A percentile compares a stretch with the other conserved stretches of the same genome.
Evolutionary conservation across 2,797 vertebrate species (phyloP).

Genomic region (Yasuhikotakia modesta): DNA sequence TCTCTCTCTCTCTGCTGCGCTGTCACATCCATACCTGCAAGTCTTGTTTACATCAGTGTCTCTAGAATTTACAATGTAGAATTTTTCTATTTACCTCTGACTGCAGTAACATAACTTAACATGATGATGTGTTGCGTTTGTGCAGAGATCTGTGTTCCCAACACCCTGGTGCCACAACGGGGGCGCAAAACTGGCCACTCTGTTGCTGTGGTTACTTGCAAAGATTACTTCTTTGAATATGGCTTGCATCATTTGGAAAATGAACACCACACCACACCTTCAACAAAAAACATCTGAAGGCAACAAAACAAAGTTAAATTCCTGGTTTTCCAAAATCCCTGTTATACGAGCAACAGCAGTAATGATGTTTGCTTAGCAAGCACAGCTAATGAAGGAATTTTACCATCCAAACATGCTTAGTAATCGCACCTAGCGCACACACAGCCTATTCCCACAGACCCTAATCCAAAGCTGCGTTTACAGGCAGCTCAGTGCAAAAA

Average conservation of each 20-base stretch:
- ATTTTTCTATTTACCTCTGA: too few relatives aligned
- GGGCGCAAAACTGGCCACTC: too few relatives aligned
- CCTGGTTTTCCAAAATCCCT: background rate
- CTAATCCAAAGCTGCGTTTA: slow-evolving; percentile 80
- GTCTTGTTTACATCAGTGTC: too few relatives aligned
- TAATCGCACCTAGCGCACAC: slow-evolving; percentile 66
- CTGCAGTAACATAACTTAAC: too few relatives aligned
- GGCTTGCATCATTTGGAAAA: background rate
- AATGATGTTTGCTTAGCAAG: background rate
- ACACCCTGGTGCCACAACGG: too few relatives aligned
- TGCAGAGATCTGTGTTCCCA: too few relatives aligned
- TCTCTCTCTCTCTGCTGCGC: too few relatives aligned
- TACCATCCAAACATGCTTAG: slow-evolving; percentile 62
- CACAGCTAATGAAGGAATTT: slow-evolving; percentile 72
- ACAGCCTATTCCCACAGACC: slow-evolving; percentile 19
- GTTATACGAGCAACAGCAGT: background rate
- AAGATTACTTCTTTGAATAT: too few relatives aligned
- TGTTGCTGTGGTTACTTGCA: too few relatives aligned
- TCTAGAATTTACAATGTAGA: too few relatives aligned
- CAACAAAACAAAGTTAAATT: background rate
- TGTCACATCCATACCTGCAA: too few relatives aligned
- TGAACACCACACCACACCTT: background rate
- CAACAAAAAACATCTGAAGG: background rate
- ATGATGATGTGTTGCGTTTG: too few relatives aligned
- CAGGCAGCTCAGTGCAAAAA: slow-evolving; percentile 78